Base-by-base conservation (phyloP, 2,113 vertebrate species). In the Brachyhypopomus occidentalis region DNA sequence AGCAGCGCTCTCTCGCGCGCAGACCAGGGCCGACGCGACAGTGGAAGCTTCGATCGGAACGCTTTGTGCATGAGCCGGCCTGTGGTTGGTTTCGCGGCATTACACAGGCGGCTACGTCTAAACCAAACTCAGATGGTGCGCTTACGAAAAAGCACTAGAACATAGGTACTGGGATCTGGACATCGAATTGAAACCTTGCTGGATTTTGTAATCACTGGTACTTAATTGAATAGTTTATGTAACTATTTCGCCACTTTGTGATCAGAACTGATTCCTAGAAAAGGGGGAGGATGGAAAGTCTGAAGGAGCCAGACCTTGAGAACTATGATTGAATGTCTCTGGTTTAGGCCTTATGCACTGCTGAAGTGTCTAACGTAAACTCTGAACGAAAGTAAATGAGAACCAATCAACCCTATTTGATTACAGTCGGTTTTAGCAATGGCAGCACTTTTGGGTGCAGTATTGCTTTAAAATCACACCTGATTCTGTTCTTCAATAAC, bases 1-100 rank as follows among this genome's bases (percentile, higher is more conserved):
- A 82, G 83, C 80, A 27, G 80, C 80, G 30, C 22, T 67, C 55
- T 36, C 27, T 64, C 80, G 73, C 48, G 63, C 11, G 9, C 67
- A 30, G 67, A 87, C 66, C 25, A 36, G 67, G 84, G 86, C 70
- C 64, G 20, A n/a, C 34, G 12, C 17, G 6, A 7, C 22, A 34
- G 17, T 7, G 6, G 20, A 41, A 20, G 36, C 34, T 70, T 70
- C 34, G 20, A 41, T 9, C 20, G 8, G 38, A 69, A 20, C 19
- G 1, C 19, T 30, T 30, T 38, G 30, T 17, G 38, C 5, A 60
- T 22, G 19, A 63, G 3, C 16, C 16, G 14, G 6, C 11, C 30
- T 69, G 63, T 36, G 63, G 66, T 56, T 58, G 20, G 48, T 16
- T 38, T 14, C 16, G 56, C 4, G 6, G 48, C 63, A 58, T 56